Conservation (phyloP, 2,797 vertebrate species). For the Gallinago stenura region DNA sequence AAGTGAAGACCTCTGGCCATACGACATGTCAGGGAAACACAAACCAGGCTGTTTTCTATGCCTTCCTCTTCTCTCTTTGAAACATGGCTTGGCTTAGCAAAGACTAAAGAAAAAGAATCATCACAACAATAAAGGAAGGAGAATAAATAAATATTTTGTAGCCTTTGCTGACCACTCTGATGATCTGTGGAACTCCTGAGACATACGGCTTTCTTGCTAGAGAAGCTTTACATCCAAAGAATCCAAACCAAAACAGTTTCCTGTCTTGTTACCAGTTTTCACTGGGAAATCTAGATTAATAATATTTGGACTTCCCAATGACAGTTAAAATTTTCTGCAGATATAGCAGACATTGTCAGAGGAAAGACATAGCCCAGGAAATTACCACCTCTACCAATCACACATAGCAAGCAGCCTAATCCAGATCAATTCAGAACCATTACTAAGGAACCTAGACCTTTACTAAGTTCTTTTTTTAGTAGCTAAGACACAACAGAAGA, state of each 20-base stretch:
- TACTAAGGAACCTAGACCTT: not conserved
- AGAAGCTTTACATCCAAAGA: not conserved
- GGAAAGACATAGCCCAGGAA: not conserved
- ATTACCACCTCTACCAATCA: not conserved
- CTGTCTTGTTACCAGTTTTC: not conserved
- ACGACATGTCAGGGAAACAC: not conserved
- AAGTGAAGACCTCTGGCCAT: not conserved
- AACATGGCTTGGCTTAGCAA: not conserved
- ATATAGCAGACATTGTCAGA: not conserved
- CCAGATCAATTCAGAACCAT: not conserved
- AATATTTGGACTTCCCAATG: not conserved
- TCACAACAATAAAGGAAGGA: not conserved
- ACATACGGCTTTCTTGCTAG: not conserved
- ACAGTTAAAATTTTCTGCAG: not conserved
- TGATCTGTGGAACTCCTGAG: not conserved
- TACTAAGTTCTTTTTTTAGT: not conserved
- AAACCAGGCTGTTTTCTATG: not conserved
- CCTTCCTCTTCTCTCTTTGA: not conserved
- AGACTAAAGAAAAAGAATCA: not conserved
- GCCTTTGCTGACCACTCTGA: not conserved
- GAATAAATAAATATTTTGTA: not conserved
- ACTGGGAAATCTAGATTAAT: not conserved
- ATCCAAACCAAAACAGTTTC: not conserved
- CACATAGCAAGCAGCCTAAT: not conserved
- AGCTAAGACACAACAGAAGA: not conserved